A percentile compares a stretch with the other conserved stretches of the same genome.
Conservation (phyloP, 2,113 vertebrate species). For the Heterochromis multidens region DNA sequence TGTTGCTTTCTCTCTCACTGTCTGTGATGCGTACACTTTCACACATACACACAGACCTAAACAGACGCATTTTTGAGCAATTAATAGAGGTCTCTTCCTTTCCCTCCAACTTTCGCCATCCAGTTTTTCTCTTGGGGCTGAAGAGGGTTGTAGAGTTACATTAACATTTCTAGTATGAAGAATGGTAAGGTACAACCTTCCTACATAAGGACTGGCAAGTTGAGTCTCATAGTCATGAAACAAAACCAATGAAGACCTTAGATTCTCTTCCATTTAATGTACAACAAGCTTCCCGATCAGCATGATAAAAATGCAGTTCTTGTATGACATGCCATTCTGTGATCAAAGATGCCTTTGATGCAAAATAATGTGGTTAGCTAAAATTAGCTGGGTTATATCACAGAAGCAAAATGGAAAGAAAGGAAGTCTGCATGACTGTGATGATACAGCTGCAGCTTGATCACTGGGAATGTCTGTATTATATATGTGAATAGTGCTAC, state of each 20-base stretch:
- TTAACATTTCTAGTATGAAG: neutral
- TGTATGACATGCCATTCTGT: slow-evolving; percentile 35
- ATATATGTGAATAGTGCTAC: neutral
- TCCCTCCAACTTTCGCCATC: neutral
- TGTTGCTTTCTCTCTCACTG: neutral
- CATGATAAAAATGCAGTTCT: slow-evolving; percentile 34
- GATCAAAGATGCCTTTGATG: slow-evolving; percentile 40
- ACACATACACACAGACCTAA: neutral
- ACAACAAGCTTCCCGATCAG: slow-evolving; percentile 8
- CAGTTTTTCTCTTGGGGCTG: neutral
- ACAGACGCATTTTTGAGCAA: neutral
- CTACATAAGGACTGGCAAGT: neutral
- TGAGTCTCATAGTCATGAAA: slow-evolving; percentile 3
- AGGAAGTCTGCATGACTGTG: neutral
- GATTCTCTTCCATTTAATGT: slow-evolving; percentile 6
- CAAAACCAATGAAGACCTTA: slow-evolving; percentile 3
- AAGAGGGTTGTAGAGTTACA: neutral
- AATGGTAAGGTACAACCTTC: neutral
- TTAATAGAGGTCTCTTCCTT: neutral
- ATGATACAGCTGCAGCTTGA: neutral
- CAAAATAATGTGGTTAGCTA: neutral
- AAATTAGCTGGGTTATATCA: slow-evolving; percentile 18
- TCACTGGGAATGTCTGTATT: slow-evolving; percentile 1
- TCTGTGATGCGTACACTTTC: neutral
- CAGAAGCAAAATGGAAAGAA: neutral